Conservation (phyloP, 1,140 invertebrate species). For the Camponotus floridanus region DNA sequence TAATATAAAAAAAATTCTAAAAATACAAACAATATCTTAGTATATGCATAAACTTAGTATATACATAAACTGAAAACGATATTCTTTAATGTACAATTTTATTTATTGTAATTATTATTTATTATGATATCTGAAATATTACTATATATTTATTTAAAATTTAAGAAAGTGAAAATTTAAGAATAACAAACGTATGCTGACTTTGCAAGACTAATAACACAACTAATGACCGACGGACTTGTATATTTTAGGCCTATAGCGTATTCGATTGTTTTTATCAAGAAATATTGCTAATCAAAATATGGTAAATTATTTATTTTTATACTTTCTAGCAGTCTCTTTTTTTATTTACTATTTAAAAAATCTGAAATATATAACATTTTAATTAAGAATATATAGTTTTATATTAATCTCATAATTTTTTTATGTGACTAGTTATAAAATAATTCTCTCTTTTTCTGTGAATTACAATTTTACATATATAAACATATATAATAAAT, state of each 20-base stretch:
- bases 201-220: not conserved
- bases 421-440: not conserved
- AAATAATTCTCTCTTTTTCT: not conserved
- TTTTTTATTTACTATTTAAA: not conserved
- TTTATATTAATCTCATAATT: not conserved
- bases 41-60: not conserved
- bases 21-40: not conserved
- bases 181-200: not conserved
- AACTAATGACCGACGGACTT: slow-evolving; percentile 48
- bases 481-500: not conserved
- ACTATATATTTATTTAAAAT: slow-evolving; percentile 1
- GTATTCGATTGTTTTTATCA: not conserved
- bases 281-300: slow-evolving; percentile 17
- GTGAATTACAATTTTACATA: not conserved
- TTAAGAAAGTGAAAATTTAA: not conserved
- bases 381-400: not conserved
- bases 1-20: too few species aligned
- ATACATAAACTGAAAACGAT: not conserved
- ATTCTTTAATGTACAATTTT: not conserved
- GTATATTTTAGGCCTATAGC: slow-evolving; percentile 36
- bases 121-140: not conserved
- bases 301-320: not conserved
- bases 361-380: not conserved
- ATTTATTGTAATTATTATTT: not conserved
- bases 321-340: not conserved